Evolutionary conservation across 2,797 vertebrate species (phyloP).

Genomic region (Lycodopsis pacificus): DNA sequence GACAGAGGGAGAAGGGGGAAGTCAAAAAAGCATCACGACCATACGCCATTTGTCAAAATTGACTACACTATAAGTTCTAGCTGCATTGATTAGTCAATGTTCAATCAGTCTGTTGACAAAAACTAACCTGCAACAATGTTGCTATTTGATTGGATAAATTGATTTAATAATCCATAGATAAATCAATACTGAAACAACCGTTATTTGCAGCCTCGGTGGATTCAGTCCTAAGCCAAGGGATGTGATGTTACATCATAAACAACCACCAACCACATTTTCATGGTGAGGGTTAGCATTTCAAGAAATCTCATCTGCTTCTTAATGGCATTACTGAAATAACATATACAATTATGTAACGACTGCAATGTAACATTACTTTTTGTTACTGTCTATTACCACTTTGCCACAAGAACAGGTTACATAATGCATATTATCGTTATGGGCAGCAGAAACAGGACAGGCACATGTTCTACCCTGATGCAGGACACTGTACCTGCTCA

Average conservation of each 20-base stretch:
- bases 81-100: background rate
- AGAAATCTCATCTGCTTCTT: background rate
- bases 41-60: background rate
- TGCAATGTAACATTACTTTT: background rate
- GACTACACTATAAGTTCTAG: background rate
- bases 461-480: background rate
- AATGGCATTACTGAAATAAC: background rate
- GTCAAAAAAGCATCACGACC: conserved; percentile 5
- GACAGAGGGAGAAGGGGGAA: conserved; percentile 52
- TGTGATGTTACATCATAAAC: background rate
- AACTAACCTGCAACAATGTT: background rate
- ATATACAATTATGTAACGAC: background rate
- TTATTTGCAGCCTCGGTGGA: background rate
- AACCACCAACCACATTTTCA: background rate
- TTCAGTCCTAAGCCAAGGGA: background rate
- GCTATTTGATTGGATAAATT: background rate
- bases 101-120: background rate
- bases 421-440: background rate
- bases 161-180: background rate
- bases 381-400: background rate
- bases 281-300: background rate
- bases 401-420: background rate
- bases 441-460: background rate
- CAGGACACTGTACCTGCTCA: background rate
- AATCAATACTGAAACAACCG: background rate